phyloP scores from a whole-genome alignment of 2,113 vertebrate genomes.

The Alces alces region DNA sequence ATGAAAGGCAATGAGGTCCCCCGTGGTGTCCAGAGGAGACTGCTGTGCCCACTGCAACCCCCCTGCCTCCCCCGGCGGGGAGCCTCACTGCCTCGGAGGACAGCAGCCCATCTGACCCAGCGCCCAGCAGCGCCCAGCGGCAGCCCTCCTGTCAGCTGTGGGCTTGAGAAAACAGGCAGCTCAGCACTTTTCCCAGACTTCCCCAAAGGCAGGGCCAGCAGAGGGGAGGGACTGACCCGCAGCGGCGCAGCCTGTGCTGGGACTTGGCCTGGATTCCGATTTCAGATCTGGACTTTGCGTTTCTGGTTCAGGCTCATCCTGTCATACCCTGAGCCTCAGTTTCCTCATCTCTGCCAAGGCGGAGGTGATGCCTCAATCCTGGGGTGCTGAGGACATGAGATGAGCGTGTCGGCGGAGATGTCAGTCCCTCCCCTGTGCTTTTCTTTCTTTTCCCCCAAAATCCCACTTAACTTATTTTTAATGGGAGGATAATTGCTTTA shows the following conservation, averaged over 20 bases:
- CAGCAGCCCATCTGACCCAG: background rate
- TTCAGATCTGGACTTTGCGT: background rate
- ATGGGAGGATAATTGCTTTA: background rate
- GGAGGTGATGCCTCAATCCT: background rate
- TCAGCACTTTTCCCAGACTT: conserved; percentile 25
- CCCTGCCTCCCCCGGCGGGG: accelerated
- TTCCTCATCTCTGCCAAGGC: background rate
- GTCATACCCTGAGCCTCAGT: background rate
- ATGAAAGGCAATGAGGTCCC: background rate
- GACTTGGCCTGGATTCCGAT: background rate
- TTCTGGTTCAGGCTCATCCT: background rate
- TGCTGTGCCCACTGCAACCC: background rate
- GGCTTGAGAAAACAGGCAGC: background rate
- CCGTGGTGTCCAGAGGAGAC: background rate
- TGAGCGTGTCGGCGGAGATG: accelerated
- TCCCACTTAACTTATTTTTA: background rate
- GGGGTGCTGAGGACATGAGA: background rate
- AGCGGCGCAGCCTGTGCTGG: accelerated
- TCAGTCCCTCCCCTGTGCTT: background rate
- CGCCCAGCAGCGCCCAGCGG: background rate
- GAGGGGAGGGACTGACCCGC: background rate
- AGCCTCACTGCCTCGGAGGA: accelerated
- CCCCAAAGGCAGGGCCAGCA: background rate
- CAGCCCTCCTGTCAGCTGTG: background rate
- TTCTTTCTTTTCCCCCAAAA: background rate